These are phyloP conservation scores for Hyperoplus lanceolatus DNA, from an alignment of 2,797 vertebrate species.

Conservation along the genomic window DNA sequence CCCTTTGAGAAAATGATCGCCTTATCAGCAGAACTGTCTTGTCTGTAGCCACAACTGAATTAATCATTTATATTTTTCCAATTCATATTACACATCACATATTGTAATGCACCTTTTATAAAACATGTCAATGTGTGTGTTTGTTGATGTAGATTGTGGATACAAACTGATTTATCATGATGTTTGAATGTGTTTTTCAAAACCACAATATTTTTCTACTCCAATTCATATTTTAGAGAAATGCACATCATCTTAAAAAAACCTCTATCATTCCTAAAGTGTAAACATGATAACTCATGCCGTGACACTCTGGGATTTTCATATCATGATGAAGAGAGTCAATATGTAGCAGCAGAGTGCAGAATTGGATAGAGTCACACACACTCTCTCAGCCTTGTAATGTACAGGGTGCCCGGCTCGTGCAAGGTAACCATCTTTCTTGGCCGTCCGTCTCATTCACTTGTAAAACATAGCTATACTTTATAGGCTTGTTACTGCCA, in stretches of 20 bases:
- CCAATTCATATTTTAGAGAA: conserved; percentile 41
- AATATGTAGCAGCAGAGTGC: conserved; percentile 50
- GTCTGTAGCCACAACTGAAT: neutral
- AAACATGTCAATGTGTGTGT: conserved; percentile 3
- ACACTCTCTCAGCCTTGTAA: conserved; percentile 72
- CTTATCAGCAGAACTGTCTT: neutral
- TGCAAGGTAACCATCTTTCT: conserved; percentile 74
- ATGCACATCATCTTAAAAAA: conserved; percentile 24
- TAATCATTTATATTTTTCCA: neutral
- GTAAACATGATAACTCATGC: conserved; percentile 65
- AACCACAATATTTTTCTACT: conserved; percentile 21
- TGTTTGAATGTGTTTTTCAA: conserved; percentile 27
- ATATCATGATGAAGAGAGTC: conserved; percentile 71
- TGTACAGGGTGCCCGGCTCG: conserved; percentile 64
- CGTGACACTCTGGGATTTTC: conserved; percentile 60
- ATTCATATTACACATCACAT: neutral
- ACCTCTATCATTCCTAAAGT: conserved; percentile 26
- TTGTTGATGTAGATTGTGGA: neutral
- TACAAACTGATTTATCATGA: conserved; percentile 16
- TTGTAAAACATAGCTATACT: conserved; percentile 84
- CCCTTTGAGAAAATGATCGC: neutral
- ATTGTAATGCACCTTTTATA: neutral
- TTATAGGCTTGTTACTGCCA: conserved; percentile 85
- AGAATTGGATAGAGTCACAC: conserved; percentile 51
- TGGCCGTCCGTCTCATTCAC: conserved; percentile 75